Conservation (phyloP, 92 coral and sea anemone species). For the Parazoanthus darwini region DNA sequence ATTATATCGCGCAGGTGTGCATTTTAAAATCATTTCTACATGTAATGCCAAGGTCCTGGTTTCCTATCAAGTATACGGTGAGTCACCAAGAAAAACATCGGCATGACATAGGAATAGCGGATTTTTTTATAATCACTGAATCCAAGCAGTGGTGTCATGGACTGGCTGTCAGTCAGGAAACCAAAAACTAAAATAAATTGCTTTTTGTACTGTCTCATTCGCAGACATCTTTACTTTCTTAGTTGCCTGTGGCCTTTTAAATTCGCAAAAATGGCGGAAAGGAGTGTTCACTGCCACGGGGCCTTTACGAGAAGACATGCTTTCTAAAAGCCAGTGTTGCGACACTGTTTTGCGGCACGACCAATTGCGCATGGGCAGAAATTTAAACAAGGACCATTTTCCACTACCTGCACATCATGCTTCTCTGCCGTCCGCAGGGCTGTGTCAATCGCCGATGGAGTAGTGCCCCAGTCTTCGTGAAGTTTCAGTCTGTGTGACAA, state of each 20-base stretch:
- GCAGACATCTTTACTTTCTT: neutral
- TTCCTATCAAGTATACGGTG: neutral
- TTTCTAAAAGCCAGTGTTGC: neutral
- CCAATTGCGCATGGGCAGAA: neutral
- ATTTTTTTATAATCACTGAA: too few species aligned
- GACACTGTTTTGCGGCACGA: too few species aligned
- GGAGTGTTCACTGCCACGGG: neutral
- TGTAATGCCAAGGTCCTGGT: neutral
- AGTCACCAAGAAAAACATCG: neutral
- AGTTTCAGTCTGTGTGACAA: constrained; percentile 52
- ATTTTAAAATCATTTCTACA: too few species aligned
- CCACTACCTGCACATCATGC: constrained; percentile 65
- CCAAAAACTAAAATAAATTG: neutral
- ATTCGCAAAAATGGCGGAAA: neutral
- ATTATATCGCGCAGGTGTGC: too few species aligned
- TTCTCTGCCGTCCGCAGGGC: constrained; percentile 70
- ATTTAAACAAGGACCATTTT: neutral
- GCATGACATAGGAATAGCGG: too few species aligned
- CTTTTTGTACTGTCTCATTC: neutral
- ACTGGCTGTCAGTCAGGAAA: neutral
- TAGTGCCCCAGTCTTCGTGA: constrained; percentile 79
- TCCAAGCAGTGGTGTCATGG: neutral
- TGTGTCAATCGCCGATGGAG: constrained; percentile 76
- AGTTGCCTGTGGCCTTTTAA: neutral
- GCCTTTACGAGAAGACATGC: neutral